phyloP scores from a whole-genome alignment of 2,888 invertebrate genomes.

The Drosophila sordidula region DNA sequence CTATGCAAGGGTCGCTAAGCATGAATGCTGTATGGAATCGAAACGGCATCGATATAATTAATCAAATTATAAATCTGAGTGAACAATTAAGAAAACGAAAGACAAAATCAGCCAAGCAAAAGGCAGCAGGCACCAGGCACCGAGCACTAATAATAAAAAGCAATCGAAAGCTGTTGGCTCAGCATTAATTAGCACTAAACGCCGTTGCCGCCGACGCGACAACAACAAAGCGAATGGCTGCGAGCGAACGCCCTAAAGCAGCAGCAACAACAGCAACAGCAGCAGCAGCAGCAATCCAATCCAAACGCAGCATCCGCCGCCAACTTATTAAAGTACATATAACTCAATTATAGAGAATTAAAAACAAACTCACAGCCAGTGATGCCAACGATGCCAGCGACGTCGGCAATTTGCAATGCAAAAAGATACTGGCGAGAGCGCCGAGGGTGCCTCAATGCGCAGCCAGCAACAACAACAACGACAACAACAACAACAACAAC shows the following conservation, averaged over 20 bases:
- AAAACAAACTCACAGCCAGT: slow-evolving; percentile 74
- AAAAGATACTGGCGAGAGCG: slow-evolving; percentile 47
- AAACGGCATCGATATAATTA: slow-evolving; percentile 69
- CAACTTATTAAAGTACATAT: slow-evolving; percentile 81
- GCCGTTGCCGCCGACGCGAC: slow-evolving; percentile 51
- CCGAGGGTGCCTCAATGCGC: slow-evolving; percentile 26
- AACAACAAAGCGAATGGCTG: slow-evolving; percentile 40
- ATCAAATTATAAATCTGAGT: slow-evolving; percentile 77
- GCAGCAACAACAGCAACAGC: slow-evolving; percentile 19
- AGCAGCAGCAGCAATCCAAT: slow-evolving; percentile 36
- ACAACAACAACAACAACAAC: slow-evolving; percentile 38
- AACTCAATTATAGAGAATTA: slow-evolving; percentile 81
- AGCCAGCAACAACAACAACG: slow-evolving; percentile 26
- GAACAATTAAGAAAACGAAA: slow-evolving; percentile 68
- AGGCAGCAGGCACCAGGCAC: slow-evolving; percentile 33
- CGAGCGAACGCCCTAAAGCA: slow-evolving; percentile 59
- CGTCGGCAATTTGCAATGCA: slow-evolving; percentile 78
- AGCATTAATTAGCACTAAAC: slow-evolving; percentile 80
- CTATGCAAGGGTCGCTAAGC: slow-evolving; percentile 4
- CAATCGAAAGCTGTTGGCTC: slow-evolving; percentile 76
- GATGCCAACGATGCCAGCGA: slow-evolving; percentile 42
- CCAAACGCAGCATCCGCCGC: slow-evolving; percentile 69
- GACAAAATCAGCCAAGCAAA: slow-evolving; percentile 64
- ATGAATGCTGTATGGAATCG: slow-evolving; percentile 8
- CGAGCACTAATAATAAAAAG: slow-evolving; percentile 54